Base-by-base conservation (phyloP, 2,888 invertebrate species). In the Urechis unicinctus region DNA sequence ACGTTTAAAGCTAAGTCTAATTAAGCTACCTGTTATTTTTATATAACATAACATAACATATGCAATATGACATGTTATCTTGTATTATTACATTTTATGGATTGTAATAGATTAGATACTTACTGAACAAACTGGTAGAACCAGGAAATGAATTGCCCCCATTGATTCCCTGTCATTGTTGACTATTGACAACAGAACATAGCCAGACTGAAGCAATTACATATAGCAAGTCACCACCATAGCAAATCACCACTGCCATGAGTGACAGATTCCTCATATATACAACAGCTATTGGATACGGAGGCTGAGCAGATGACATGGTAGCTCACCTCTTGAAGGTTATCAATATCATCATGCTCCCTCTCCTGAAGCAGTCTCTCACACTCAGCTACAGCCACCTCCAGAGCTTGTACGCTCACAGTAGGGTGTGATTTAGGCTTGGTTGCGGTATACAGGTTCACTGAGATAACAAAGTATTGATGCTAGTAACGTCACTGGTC, bases 71-170 rank as follows among this genome's bases (percentile, higher is more conserved):
- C 30, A 36, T n/a, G n/a, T n/a, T n/a, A n/a, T n/a, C n/a, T n/a
- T n/a, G n/a, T n/a, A n/a, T 36, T 17, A 36, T 36, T 36, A 36
- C 36, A 36, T 36, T 13, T 21, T 24, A 50, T 50, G 21, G 3
- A 26, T 50, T 6, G 29, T 3, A 21, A 21, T 5, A 31, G n/a
- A 28, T 30, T 28, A 21, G n/a, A 31, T 24, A 70, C 81, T 62
- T 82, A 82, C 61, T 84, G 83, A 58, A 86, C 83, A 24, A 85
- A 80, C 56, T 81, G 82, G 68, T 85, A 85, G 84, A 74, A 91
- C 85, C 74, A 85, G 0, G 83, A 83, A 2, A 90, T 80, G 70
- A 93, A 90, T 66, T 87, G 86, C 70, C 91, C 90, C 94, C 94
- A 95, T 48, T 57, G 50, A 26, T 9, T 36, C 6, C 47, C 51